Evolutionary conservation across 2,797 vertebrate species (phyloP), one percentile per base, ranked within the genome.

Genomic region (Xenentodon cancila): DNA sequence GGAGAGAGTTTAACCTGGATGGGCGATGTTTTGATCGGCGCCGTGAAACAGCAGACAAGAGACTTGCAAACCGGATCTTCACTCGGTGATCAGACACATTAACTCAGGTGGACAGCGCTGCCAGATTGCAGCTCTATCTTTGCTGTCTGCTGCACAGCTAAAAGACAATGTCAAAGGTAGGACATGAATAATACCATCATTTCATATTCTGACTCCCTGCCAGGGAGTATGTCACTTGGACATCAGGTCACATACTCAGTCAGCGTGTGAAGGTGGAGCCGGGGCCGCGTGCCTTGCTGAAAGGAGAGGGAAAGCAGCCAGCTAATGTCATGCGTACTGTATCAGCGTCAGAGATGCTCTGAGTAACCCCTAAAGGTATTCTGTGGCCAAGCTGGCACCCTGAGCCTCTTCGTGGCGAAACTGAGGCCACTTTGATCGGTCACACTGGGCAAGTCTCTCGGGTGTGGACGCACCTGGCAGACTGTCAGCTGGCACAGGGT

Each of bases 201-300:
- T 92, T 91, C 84, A 79, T 87, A 92, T 93, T 92, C 91, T 78
- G 85, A 90, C 73, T 90, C 84, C 62, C 84, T 92, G 91, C 91
- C 91, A 93, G 86, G 84, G 82, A 86, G 73, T 73, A 62, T 89
- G 87, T 90, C 83, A 88, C 84, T 84, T 64, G 81, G 91, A 92
- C 90, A 90, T 74, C 53, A 22, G 92, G 91, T 91, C 92, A 90
- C 83, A 88, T 85, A 86, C 79, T 82, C 86, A 89, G 86, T 82
- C 84, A 78, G 80, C 47, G 34, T 79, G 77, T 63, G 84, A 86
- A 90, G 69, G 81, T 77, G 77, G 82, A 73, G 78, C 77, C 34
- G 75, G 69, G 78, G 83, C 82, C 45, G 37, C 37, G 27, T 71
- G 82, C 78, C 71, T 67, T 48, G 81, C 68, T 16, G 71, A 87